Evolutionary conservation across 2,797 vertebrate species (phyloP), one percentile per base, ranked within the genome.

Genomic region (Propithecus perrieri): DNA sequence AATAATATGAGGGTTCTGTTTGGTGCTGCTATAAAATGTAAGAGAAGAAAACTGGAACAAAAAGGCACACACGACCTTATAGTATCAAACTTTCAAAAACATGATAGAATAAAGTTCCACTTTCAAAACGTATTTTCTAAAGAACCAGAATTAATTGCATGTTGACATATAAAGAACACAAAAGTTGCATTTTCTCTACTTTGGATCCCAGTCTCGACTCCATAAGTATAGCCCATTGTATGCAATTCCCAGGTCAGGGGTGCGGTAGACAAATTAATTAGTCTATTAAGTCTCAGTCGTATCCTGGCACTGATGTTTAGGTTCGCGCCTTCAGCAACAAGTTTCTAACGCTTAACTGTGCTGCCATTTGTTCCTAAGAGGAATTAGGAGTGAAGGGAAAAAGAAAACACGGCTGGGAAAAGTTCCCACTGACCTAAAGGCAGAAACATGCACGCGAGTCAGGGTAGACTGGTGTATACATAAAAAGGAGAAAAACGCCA

Each of bases 201-300:
- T 63, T 78, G 59, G 46, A 92, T 78, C 61, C 65, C 85, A 94
- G 93, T 91, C 85, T 53, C 26, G 5, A 48, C 93, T 97, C 83
- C 53, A 0, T 75, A 93, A 96, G 95, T 89, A 91, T 18, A 96
- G 85, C 22, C 90, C 91, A 96, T 96, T 97, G 88, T 97, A 91
- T 41, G 0, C 28, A 97, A 97, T 96, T 94, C 97, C 95, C 97
- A 97, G 93, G 93, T 94, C 97, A 97, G 94, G 65, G 91, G 95
- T 94, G 87, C 95, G 94, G 89, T 35, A 97, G 97, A 97, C 97
- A 96, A 98, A 94, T 97, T 97, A 98, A 98, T 98, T 98, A 97
- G 97, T 88, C 97, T 98, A 96, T 97, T 98, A 98, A 97, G 97
- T 97, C 97, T 95, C 97, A 35, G 84, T 96, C 86, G 43, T 97